phyloP scores from a whole-genome alignment of 2,113 vertebrate genomes.

The Melierax canorus region DNA sequence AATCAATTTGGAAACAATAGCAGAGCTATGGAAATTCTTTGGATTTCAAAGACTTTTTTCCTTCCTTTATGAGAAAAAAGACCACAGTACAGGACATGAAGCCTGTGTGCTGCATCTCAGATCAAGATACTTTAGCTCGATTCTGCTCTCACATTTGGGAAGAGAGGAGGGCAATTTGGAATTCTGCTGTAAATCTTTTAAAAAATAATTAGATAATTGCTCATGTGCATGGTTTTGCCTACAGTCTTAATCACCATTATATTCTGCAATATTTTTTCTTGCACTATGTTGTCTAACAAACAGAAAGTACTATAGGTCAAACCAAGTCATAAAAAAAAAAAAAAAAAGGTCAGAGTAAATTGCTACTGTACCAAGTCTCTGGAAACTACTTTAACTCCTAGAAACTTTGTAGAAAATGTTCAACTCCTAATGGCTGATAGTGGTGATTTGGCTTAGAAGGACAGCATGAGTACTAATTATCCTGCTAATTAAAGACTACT shows the following conservation, averaged over 20 bases:
- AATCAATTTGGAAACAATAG: neutral
- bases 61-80: neutral
- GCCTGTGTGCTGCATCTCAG: neutral
- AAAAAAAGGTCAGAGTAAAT: neutral
- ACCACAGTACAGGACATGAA: neutral
- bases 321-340: neutral
- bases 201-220: neutral
- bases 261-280: neutral
- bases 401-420: neutral
- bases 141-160: neutral
- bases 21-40: neutral
- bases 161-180: neutral
- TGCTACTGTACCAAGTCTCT: neutral
- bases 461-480: neutral
- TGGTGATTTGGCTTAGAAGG: neutral
- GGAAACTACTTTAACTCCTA: neutral
- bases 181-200: neutral
- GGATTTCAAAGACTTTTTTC: neutral
- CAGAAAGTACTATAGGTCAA: neutral
- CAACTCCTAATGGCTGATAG: neutral
- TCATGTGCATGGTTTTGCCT: neutral
- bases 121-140: neutral
- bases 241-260: neutral
- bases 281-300: neutral
- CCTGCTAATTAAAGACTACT: neutral